Evolutionary conservation across 2,113 vertebrate species (phyloP).

Genomic region (Stictonetta naevosa): DNA sequence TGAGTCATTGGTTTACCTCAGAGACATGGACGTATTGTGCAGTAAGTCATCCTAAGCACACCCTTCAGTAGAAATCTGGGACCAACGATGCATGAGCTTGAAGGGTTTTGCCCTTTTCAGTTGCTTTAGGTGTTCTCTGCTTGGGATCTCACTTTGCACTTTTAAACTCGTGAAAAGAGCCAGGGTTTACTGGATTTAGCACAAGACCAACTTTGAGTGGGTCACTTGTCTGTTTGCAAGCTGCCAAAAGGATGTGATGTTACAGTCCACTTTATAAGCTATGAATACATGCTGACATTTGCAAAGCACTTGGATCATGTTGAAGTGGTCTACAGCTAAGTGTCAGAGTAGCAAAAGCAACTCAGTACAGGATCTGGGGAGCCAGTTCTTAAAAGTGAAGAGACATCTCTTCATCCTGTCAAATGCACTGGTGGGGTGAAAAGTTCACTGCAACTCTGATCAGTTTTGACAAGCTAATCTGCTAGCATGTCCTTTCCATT

Average conservation of each 20-base stretch:
- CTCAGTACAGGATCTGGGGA: background rate
- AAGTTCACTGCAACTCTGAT: slow-evolving; percentile 74
- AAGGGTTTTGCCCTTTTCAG: background rate
- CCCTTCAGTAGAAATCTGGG: background rate
- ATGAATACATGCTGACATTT: background rate
- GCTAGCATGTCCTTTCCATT: background rate
- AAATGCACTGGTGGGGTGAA: slow-evolving; percentile 38
- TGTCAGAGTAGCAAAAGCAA: background rate
- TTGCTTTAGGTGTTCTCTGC: background rate
- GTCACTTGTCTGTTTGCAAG: background rate
- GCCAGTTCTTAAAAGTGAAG: background rate
- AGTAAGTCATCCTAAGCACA: background rate
- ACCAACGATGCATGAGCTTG: background rate
- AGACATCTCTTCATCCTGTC: background rate
- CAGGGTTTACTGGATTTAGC: background rate
- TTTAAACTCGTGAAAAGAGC: background rate
- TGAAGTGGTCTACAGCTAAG: background rate
- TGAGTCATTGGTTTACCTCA: background rate
- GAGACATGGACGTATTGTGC: background rate
- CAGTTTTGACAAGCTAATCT: slow-evolving; percentile 42
- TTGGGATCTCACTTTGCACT: background rate
- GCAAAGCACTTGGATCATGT: background rate
- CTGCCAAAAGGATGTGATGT: background rate
- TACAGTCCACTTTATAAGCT: background rate
- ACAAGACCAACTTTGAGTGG: background rate